These are phyloP conservation scores for Coturnix japonica DNA, from an alignment of 2,113 vertebrate genomes.

Conservation along the genomic window DNA sequence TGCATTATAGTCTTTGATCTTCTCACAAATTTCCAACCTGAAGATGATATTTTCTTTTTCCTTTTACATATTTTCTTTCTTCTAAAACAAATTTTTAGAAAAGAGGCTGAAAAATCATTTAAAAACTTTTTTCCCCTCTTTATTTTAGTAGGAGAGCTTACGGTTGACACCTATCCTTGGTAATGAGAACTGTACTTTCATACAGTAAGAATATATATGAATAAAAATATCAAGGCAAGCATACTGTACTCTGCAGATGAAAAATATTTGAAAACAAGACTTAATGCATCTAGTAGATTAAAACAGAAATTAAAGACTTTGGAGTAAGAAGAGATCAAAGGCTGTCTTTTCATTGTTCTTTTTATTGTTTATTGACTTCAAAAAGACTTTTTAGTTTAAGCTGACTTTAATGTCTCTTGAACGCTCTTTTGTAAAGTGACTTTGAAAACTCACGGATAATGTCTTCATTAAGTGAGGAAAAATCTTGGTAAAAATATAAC, in stretches of 20 bases:
- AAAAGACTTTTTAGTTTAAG: constrained; percentile 86
- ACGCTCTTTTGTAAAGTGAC: constrained; percentile 83
- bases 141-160: constrained; percentile 29
- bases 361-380: constrained; percentile 88
- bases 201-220: constrained; percentile 48
- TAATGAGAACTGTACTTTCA: constrained; percentile 66
- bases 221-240: constrained; percentile 65
- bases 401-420: constrained; percentile 86
- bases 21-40: constrained; percentile 77
- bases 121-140: constrained; percentile 6
- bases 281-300: constrained; percentile 80
- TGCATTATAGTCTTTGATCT: constrained; percentile 84
- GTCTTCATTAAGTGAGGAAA: constrained; percentile 84
- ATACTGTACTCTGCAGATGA: constrained; percentile 69
- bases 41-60: constrained; percentile 57
- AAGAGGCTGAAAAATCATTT: constrained; percentile 64
- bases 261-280: constrained; percentile 73
- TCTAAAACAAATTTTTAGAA: constrained; percentile 56
- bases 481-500: constrained; percentile 80
- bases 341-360: constrained; percentile 83
- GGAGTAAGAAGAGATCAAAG: constrained; percentile 81
- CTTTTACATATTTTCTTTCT: neutral
- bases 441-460: constrained; percentile 84
- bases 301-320: constrained; percentile 87
- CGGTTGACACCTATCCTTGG: constrained; percentile 29